Percentiles rank a stretch among this genome's conserved stretches.
Conservation (phyloP, 2,888 invertebrate genomes). For the Phaonia tiefii region DNA sequence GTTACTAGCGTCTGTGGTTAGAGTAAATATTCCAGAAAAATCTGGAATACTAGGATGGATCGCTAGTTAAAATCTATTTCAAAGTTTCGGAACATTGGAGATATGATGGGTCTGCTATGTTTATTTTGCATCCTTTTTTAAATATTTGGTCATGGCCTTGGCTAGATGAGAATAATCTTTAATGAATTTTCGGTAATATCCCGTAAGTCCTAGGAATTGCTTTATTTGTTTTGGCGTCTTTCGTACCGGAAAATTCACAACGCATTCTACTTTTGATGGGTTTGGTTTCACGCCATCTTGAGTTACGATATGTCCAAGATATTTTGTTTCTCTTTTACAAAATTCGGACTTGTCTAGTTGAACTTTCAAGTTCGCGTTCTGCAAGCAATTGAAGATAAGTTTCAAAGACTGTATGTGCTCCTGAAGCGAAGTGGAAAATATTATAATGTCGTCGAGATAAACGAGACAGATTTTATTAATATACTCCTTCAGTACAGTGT, state of each 20-base stretch:
- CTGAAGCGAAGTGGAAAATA: conserved; percentile 36
- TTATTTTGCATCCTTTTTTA: conserved; percentile 45
- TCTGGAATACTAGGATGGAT: conserved; percentile 51
- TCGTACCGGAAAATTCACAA: conserved; percentile 54
- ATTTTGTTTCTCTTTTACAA: conserved; percentile 46
- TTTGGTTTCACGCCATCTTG: conserved; percentile 59
- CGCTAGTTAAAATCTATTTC: conserved; percentile 44
- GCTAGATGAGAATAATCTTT: conserved; percentile 47
- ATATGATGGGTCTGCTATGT: conserved; percentile 32
- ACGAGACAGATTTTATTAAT: conserved; percentile 24
- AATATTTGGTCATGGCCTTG: conserved; percentile 47
- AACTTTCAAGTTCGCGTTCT: conserved; percentile 53
- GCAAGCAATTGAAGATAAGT: conserved; percentile 31
- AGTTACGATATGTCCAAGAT: conserved; percentile 61
- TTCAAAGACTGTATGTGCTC: conserved; percentile 12
- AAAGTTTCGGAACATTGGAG: conserved; percentile 32
- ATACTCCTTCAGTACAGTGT: conserved; percentile 1
- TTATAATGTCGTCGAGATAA: conserved; percentile 28
- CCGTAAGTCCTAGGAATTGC: conserved; percentile 55
- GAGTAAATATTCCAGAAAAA: conserved; percentile 32
- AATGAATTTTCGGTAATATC: conserved; percentile 59
- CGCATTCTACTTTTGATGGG: conserved; percentile 52
- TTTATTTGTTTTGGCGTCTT: conserved; percentile 55
- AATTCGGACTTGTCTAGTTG: conserved; percentile 53
- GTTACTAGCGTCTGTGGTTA: conserved; percentile 21